phyloP scores from a whole-genome alignment of 1,140 invertebrate genomes.

The Cecropterus lyciades region DNA sequence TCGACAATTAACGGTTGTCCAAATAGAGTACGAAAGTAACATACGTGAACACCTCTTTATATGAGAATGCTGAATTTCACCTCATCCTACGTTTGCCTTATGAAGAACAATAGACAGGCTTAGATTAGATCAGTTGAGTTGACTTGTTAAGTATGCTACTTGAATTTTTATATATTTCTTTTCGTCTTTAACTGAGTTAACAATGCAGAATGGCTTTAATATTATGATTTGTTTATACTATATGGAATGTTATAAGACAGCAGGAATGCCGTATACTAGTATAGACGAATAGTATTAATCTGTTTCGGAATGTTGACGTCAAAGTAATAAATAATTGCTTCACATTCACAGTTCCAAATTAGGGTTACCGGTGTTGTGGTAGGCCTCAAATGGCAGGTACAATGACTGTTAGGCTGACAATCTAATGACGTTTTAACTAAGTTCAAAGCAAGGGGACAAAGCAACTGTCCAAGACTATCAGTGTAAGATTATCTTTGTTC shows the following conservation, averaged over 20 bases:
- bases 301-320: too few relatives aligned
- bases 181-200: background rate
- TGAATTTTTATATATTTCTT: slow-evolving; percentile 5
- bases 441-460: too few relatives aligned
- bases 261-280: too few relatives aligned
- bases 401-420: too few relatives aligned
- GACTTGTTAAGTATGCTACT: background rate
- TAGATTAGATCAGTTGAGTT: background rate
- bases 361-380: too few relatives aligned
- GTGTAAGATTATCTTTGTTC: too few relatives aligned
- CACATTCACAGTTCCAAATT: too few relatives aligned
- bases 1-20: slow-evolving; percentile 14
- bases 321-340: too few relatives aligned
- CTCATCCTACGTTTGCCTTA: slow-evolving; percentile 10
- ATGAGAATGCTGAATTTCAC: slow-evolving; percentile 21
- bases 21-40: slow-evolving; percentile 22
- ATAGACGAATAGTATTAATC: too few relatives aligned
- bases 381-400: too few relatives aligned
- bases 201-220: background rate
- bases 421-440: too few relatives aligned
- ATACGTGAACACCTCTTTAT: slow-evolving; percentile 10
- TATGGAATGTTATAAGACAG: background rate
- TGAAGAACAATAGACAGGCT: slow-evolving; percentile 7
- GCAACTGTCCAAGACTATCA: too few relatives aligned
- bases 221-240: background rate